phyloP scores from a whole-genome alignment of 53 echinoderm and acorn worm species.

The Stichopus horrens region DNA sequence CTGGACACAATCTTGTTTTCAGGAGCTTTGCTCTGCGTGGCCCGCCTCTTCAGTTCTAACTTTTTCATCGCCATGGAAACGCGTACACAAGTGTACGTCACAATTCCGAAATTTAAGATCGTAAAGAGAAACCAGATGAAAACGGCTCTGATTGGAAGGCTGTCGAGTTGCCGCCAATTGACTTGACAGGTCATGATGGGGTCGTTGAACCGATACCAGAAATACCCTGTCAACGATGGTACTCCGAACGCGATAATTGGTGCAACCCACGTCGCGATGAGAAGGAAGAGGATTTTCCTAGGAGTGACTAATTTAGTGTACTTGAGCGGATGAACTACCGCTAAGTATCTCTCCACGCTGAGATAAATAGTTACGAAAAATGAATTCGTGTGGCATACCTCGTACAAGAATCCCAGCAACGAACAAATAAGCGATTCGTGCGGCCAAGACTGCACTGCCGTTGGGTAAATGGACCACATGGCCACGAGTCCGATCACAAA shows the following conservation, averaged over 20 bases:
- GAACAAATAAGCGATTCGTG: background rate
- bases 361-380: constrained; percentile 33
- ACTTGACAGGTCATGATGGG: constrained; percentile 14
- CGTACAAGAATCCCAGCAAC: constrained; percentile 16
- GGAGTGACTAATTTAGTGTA: constrained; percentile 9
- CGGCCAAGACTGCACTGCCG: constrained; percentile 12
- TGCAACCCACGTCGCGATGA: constrained; percentile 6
- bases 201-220: constrained; percentile 4
- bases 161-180: constrained; percentile 29
- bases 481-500: constrained; percentile 20
- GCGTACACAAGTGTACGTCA: constrained; percentile 32
- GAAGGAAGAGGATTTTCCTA: background rate
- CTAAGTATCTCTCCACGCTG: constrained; percentile 40
- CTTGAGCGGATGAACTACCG: constrained; percentile 23
- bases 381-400: constrained; percentile 39
- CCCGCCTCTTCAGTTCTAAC: constrained; percentile 7
- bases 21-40: background rate
- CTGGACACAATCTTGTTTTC: background rate
- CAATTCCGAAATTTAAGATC: constrained; percentile 9
- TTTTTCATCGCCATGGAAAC: constrained; percentile 36
- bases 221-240: background rate
- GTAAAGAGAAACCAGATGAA: constrained; percentile 28
- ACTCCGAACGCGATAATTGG: constrained; percentile 1
- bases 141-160: constrained; percentile 4
- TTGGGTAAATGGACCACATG: constrained; percentile 28